Base-by-base conservation (phyloP, 2,888 invertebrate species). In the Calameuta idolon region DNA sequence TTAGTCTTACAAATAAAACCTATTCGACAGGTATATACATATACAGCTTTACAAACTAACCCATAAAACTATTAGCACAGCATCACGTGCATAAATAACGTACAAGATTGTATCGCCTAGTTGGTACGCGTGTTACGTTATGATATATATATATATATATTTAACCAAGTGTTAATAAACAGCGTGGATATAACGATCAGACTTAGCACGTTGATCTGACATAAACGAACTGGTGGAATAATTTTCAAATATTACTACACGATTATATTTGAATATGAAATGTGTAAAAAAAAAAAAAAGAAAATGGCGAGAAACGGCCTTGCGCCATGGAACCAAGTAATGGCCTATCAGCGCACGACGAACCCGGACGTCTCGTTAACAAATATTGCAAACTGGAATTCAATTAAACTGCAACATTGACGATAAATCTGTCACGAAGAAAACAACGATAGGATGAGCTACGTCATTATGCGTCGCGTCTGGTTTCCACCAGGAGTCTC, bases 361-460 rank as follows among this genome's bases (percentile, higher is more conserved):
- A 77, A 76, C 78, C 73, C 79, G 34, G 79, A 80, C 78, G 78
- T 80, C 77, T 75, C 79, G 79, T 78, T 80, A 80, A 79, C 81
- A 82, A 84, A 83, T 82, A 81, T 83, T 84, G 76, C 79, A 23
- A 55, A 55, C 55, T 69, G 77, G 80, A 81, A 79, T 83, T 80
- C 81, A 81, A 85, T 85, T 84, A 82, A 80, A 82, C 78, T 81
- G 77, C 79, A 82, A 82, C 82, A 86, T 83, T 84, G 83, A 84
- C 85, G 86, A 87, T 85, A 84, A 85, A 85, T 81, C 80, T 79
- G 79, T 81, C 77, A 76, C 83, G 79, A 77, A 79, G 81, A 82
- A 55, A 55, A 55, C 55, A 55, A 55, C 55, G 55, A 55, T 55
- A 55, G 55, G 23, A 55, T 55, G 55, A 55, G 55, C 55, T 55